phyloP scores from a whole-genome alignment of 2,888 invertebrate genomes.

The Cheilosia urbana region DNA sequence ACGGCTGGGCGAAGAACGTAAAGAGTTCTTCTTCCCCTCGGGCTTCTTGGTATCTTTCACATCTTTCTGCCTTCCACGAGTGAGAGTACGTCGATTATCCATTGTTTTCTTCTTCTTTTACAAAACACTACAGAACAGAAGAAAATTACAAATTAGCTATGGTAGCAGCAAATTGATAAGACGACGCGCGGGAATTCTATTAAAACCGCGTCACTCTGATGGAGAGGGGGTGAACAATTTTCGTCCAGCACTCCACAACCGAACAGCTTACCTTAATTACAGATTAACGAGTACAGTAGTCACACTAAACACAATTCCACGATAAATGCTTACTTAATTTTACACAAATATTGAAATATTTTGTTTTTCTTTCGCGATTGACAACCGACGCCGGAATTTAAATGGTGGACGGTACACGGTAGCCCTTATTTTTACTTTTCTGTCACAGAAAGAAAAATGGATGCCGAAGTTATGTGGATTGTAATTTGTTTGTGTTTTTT shows the following conservation, averaged over 20 bases:
- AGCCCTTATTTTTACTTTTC: conserved; percentile 36
- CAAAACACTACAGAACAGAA: background rate
- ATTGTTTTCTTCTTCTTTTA: conserved; percentile 54
- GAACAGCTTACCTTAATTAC: conserved; percentile 40
- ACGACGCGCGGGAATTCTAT: conserved; percentile 38
- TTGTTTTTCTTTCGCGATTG: conserved; percentile 49
- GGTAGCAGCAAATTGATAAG: conserved; percentile 25
- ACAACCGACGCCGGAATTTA: conserved; percentile 61
- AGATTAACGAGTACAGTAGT: conserved; percentile 10
- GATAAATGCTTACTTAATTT: conserved; percentile 15
- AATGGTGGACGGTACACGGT: conserved; percentile 22
- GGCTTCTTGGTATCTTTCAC: conserved; percentile 42
- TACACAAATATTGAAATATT: conserved; percentile 55
- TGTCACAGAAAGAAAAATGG: conserved; percentile 54
- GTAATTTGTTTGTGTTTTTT: conserved; percentile 33
- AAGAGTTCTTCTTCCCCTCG: conserved; percentile 34
- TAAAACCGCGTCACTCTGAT: conserved; percentile 28
- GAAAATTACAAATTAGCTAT: conserved; percentile 7
- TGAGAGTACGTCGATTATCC: conserved; percentile 76
- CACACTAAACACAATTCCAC: conserved; percentile 12
- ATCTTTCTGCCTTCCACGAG: conserved; percentile 71
- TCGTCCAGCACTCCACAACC: background rate
- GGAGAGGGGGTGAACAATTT: too few species aligned
- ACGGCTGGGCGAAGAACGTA: conserved; percentile 59
- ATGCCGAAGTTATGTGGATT: conserved; percentile 5